These are phyloP conservation scores for Toxotes jaculatrix DNA, from an alignment of 2,113 vertebrate genomes.

Conservation along the genomic window DNA sequence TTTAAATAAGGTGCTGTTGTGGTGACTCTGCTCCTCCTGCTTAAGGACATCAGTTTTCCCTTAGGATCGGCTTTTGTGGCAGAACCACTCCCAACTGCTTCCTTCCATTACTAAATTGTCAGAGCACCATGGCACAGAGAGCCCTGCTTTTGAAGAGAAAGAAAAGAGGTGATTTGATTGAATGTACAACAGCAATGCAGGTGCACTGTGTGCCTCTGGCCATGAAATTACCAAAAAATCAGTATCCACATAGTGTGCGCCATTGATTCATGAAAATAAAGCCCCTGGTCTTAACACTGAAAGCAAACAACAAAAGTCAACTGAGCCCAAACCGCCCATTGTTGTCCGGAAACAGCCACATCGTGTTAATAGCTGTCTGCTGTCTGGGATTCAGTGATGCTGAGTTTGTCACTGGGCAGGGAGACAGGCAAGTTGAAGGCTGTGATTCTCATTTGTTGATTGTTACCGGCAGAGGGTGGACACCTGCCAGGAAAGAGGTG, in stretches of 20 bases:
- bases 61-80: slow-evolving; percentile 32
- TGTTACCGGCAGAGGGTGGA: slow-evolving; percentile 80
- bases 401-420: slow-evolving; percentile 58
- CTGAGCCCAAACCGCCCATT: slow-evolving; percentile 27
- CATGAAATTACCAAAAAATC: slow-evolving; percentile 53
- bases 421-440: slow-evolving; percentile 60
- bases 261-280: slow-evolving; percentile 46
- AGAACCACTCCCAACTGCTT: slow-evolving; percentile 24
- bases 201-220: slow-evolving; percentile 24
- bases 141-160: slow-evolving; percentile 32
- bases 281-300: slow-evolving; percentile 42
- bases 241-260: not conserved
- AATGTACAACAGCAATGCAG: slow-evolving; percentile 28
- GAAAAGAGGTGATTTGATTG: slow-evolving; percentile 50
- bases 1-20: slow-evolving; percentile 36
- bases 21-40: slow-evolving; percentile 7
- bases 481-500: slow-evolving; percentile 76
- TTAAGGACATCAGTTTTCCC: slow-evolving; percentile 42
- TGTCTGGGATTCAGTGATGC: slow-evolving; percentile 40
- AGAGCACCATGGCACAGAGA: not conserved
- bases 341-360: slow-evolving; percentile 36
- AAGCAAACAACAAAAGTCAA: slow-evolving; percentile 58
- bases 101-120: slow-evolving; percentile 48
- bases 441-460: slow-evolving; percentile 82
- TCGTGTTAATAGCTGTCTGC: slow-evolving; percentile 67